Conservation (phyloP, 2,797 vertebrate species). For the Tachyglossus aculeatus region DNA sequence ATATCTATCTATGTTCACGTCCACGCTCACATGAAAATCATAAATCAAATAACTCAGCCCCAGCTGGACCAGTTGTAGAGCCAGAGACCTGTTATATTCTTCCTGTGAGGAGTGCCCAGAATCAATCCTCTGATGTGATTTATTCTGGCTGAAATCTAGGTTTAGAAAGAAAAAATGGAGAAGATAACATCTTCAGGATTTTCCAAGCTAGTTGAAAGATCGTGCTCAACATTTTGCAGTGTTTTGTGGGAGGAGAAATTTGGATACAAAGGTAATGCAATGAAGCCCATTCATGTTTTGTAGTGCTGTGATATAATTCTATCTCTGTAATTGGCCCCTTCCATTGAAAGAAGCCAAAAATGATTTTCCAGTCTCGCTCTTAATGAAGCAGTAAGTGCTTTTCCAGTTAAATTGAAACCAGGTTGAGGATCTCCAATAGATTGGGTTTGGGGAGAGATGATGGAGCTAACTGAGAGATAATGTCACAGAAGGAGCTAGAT, state of each 20-base stretch:
- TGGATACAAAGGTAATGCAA: background rate
- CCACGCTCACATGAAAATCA: too few species aligned
- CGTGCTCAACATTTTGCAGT: background rate
- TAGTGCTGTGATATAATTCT: background rate
- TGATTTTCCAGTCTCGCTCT: constrained; percentile 9
- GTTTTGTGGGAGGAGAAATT: background rate
- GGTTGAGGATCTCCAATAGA: constrained; percentile 17
- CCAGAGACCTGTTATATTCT: too few species aligned
- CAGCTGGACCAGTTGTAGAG: too few species aligned
- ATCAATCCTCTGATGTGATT: background rate
- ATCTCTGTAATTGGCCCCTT: background rate
- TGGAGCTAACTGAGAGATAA: background rate
- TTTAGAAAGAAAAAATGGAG: background rate
- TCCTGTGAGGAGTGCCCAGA: too few species aligned
- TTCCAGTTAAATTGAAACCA: constrained; percentile 19
- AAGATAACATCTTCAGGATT: background rate
- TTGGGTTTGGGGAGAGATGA: background rate
- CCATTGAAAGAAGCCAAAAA: background rate
- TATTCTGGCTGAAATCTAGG: background rate
- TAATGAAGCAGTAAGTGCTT: constrained; percentile 12
- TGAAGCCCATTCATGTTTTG: background rate
- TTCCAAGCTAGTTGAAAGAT: background rate
- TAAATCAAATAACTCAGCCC: background rate
- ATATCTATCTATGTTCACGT: too few species aligned
- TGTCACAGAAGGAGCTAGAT: background rate